These are phyloP conservation scores for Poecile atricapillus DNA, from an alignment of 2,113 vertebrate genomes.

Conservation along the genomic window DNA sequence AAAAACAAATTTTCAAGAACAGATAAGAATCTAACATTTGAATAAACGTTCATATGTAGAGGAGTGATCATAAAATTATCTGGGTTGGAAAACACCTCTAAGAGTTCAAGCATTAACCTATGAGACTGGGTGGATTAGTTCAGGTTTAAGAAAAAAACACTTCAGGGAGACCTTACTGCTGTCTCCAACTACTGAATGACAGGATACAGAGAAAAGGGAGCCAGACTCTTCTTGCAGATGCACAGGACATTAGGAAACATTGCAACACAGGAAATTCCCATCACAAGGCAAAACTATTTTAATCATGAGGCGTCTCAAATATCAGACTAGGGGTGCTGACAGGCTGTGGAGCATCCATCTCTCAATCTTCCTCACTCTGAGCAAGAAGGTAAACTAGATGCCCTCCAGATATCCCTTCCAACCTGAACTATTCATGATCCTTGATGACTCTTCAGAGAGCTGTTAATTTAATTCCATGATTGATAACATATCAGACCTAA, in stretches of 20 bases:
- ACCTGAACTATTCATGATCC: neutral
- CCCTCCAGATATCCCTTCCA: neutral
- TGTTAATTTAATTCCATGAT: neutral
- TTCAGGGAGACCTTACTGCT: neutral
- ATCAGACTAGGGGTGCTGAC: neutral
- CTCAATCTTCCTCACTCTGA: neutral
- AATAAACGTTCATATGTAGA: neutral
- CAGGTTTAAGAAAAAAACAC: neutral
- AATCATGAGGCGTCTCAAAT: neutral
- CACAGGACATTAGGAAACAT: neutral
- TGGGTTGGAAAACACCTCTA: neutral
- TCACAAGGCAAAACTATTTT: neutral
- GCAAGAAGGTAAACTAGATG: neutral
- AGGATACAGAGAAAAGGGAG: neutral
- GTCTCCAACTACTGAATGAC: neutral
- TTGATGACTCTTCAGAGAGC: neutral
- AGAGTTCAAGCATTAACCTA: neutral
- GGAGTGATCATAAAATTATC: neutral
- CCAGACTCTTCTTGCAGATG: neutral
- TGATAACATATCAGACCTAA: neutral
- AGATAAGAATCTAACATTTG: neutral
- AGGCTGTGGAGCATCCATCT: neutral
- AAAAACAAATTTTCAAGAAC: neutral
- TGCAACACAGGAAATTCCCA: constrained; percentile 2
- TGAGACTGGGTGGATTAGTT: neutral